Evolutionary conservation across 2,113 vertebrate genomes (phyloP), one percentile per base, ranked within the genome.

Genomic region (human (Homo sapiens)): DNA sequence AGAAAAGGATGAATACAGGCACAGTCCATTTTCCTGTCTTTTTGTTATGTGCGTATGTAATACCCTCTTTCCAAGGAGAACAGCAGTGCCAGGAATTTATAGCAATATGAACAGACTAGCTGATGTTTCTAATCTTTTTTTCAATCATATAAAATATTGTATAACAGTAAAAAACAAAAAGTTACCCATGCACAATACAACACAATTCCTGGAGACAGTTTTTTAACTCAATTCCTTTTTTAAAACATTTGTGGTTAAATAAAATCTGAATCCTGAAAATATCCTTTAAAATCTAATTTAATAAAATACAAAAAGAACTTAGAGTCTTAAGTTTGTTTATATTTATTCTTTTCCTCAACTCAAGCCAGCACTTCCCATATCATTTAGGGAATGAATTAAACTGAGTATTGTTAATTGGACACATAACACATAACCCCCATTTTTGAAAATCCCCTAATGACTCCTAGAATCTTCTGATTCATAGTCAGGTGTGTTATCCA

Each of bases 251-350:
- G 23, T 79, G 38, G 38, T 68, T 94, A 96, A 94, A 90, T 59
- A 32, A 95, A 95, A 96, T 82, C 17, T 78, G n/a, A 95, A 88
- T 86, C 45, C 76, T 84, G 66, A 95, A 96, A 94, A 84, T 27
- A 89, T 43, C 89, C 66, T 87, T 22, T 52, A 96, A 88, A 91
- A 83, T 89, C 40, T 73, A 87, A 94, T 83, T 89, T 81, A 75
- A 57, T 80, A 84, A 85, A 64, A 95, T 25, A 66, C 55, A 70
- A 75, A 83, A 89, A 80, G 32, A 84, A 20, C 8, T 90, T 50
- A 75, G 22, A 94, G 43, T 78, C 45, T 78, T 85, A 76, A 75
- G 18, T 88, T 66, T 72, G 5, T 93, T 93, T 81, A 82, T 72
- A 89, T 1, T 30, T 14, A 76, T 40, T 90, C 25, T 85, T 89